Evolutionary conservation across 2,797 vertebrate genomes (phyloP).

Genomic region (Allobates femoralis): DNA sequence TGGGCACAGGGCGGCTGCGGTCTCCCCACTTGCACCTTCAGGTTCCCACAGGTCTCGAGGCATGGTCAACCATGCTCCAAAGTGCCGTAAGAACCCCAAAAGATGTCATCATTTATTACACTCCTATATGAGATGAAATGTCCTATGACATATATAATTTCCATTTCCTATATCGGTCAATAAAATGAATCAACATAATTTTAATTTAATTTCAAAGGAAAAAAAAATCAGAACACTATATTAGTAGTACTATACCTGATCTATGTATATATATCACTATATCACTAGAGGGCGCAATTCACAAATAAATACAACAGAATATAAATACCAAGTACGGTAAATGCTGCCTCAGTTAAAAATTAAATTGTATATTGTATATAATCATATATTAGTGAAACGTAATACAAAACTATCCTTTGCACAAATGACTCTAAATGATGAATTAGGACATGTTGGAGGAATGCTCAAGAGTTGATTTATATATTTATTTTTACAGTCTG

Average conservation of each 20-base stretch:
- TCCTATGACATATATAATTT: too few species aligned
- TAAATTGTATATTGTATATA: background rate
- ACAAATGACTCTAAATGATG: background rate
- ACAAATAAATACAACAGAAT: conserved; percentile 42
- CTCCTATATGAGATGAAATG: too few species aligned
- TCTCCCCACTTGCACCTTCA: too few species aligned
- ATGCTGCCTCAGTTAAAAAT: background rate
- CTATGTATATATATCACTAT: background rate
- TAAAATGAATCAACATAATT: background rate
- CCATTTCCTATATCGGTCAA: background rate
- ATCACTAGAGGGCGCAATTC: conserved; percentile 47
- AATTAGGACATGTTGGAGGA: background rate
- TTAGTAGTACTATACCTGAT: background rate
- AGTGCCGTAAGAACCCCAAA: too few species aligned
- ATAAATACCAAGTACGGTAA: background rate
- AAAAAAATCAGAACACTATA: too few species aligned
- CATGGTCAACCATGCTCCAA: too few species aligned
- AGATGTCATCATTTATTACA: too few species aligned
- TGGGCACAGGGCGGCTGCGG: too few species aligned
- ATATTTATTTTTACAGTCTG: background rate
- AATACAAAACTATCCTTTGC: background rate
- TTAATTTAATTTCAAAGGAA: background rate
- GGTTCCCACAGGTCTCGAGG: too few species aligned
- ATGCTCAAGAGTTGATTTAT: conserved; percentile 4
- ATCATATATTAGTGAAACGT: background rate